Evolutionary conservation across 2,797 vertebrate species (phyloP).

Genomic region (Furcifer pardalis): DNA sequence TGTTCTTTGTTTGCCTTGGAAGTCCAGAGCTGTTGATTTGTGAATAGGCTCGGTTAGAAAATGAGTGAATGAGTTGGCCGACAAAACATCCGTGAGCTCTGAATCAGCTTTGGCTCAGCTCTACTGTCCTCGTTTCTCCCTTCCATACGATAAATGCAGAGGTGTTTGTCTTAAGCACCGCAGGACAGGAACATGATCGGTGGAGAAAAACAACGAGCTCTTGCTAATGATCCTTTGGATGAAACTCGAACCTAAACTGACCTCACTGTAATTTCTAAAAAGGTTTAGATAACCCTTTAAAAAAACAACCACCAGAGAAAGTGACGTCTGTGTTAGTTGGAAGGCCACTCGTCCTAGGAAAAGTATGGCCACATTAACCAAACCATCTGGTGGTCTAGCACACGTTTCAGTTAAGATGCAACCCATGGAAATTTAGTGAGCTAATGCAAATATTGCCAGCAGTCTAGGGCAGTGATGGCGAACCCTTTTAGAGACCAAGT

Average conservation of each 20-base stretch:
- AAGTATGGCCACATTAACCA: not conserved
- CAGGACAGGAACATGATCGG: conserved; percentile 10
- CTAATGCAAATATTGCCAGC: not conserved
- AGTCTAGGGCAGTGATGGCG: too few species aligned
- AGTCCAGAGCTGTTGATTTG: conserved; percentile 27
- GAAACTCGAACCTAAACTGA: conserved; percentile 52
- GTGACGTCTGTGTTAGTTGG: not conserved
- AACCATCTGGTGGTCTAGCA: not conserved
- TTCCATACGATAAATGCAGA: conserved; percentile 51
- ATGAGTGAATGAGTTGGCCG: conserved; percentile 37
- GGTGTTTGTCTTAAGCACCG: conserved; percentile 37
- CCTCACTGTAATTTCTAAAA: conserved; percentile 26
- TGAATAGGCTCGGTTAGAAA: conserved; percentile 54
- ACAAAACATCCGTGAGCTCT: not conserved
- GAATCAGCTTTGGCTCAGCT: conserved; percentile 60
- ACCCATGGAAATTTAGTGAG: not conserved
- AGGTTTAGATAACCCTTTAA: not conserved
- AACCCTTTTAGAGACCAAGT: too few species aligned
- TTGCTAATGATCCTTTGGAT: conserved; percentile 52
- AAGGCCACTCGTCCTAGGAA: not conserved
- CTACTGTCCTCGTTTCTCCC: not conserved
- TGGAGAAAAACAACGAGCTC: conserved; percentile 55
- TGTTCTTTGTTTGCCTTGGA: not conserved
- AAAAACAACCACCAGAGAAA: too few species aligned
- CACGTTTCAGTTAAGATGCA: not conserved